These are phyloP conservation scores for Chrosomus eos DNA, from an alignment of 2,797 vertebrate genomes.

Conservation along the genomic window DNA sequence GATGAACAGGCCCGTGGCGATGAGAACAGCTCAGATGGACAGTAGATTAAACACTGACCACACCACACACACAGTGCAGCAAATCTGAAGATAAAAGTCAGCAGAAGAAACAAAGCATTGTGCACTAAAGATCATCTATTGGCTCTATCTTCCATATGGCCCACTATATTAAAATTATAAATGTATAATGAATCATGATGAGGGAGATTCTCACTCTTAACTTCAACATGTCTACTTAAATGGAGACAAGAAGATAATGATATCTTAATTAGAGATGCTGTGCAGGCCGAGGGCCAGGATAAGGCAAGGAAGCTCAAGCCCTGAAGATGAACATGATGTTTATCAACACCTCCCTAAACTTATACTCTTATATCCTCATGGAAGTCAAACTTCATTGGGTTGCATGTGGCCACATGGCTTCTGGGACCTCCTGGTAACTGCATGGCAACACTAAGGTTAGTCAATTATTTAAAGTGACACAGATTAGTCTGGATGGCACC, in stretches of 20 bases:
- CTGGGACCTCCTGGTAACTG: not conserved
- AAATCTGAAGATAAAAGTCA: conserved; percentile 38
- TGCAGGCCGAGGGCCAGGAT: not conserved
- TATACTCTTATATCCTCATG: not conserved
- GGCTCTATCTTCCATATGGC: not conserved
- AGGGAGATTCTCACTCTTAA: not conserved
- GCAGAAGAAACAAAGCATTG: conserved; percentile 2
- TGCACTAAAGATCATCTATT: conserved; percentile 11
- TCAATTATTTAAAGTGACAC: not conserved
- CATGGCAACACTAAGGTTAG: not conserved
- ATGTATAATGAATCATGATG: not conserved
- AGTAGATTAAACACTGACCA: conserved; percentile 42
- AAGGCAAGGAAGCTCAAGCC: not conserved
- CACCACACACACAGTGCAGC: conserved; percentile 21
- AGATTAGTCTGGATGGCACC: conserved; percentile 6
- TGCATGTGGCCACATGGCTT: not conserved
- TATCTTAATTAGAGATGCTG: not conserved
- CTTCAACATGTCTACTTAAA: not conserved
- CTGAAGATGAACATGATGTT: not conserved
- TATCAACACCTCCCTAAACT: not conserved
- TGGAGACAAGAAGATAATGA: not conserved
- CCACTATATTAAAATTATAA: not conserved
- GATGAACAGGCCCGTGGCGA: conserved; percentile 43
- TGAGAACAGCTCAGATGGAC: conserved; percentile 36
- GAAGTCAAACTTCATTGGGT: not conserved